Conservation (phyloP, 2,113 vertebrate genomes). For the Brachirus orientalis region DNA sequence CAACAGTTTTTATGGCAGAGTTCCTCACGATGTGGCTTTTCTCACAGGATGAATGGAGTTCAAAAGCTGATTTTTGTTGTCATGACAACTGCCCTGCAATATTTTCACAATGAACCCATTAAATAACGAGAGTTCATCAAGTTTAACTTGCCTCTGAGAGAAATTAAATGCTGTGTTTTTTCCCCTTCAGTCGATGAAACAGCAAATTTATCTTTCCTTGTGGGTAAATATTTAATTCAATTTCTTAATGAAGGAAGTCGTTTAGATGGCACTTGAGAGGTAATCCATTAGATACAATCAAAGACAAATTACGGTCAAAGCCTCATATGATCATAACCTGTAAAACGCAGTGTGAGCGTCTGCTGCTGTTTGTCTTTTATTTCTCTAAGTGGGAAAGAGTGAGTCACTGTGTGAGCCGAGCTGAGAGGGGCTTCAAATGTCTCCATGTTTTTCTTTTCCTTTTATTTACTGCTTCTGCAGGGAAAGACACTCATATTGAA, state of each 20-base stretch:
- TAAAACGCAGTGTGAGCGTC: not conserved
- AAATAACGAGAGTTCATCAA: not conserved
- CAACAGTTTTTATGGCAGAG: not conserved
- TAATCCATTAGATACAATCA: not conserved
- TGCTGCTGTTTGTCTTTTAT: not conserved
- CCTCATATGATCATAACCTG: not conserved
- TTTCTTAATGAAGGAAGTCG: no score
- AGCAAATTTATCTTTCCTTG: no score
- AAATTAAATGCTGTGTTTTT: no score
- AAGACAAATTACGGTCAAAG: not conserved
- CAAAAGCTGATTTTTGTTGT: not conserved
- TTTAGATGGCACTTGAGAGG: no score
- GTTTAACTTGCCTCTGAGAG: not conserved
- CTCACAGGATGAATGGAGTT: not conserved
- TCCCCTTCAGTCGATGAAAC: no score
- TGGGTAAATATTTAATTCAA: no score
- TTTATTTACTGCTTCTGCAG: no score
- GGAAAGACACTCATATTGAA: no score
- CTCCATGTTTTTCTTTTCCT: conserved; percentile 14
- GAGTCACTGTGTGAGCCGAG: no score
- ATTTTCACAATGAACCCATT: not conserved
- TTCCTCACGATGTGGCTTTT: not conserved
- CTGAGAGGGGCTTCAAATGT: conserved; percentile 11
- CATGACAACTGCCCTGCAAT: not conserved
- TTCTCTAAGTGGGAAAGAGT: no score